These are phyloP conservation scores for Ceyx cyanopectus DNA, from an alignment of 2,113 vertebrate species.

Conservation along the genomic window DNA sequence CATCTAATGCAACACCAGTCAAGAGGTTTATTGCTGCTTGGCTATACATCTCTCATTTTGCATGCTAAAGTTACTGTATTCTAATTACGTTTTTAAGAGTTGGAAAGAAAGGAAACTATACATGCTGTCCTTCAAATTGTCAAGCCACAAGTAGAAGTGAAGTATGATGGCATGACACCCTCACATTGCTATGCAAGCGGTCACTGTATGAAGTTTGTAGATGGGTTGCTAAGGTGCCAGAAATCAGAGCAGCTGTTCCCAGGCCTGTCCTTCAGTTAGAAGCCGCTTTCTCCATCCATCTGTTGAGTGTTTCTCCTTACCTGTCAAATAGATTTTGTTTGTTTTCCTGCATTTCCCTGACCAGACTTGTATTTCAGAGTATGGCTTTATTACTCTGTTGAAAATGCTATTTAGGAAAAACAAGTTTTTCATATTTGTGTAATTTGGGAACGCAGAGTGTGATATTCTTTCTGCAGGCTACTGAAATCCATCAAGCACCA, in stretches of 20 bases:
- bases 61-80: background rate
- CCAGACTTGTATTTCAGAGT: conserved; percentile 27
- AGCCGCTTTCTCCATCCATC: background rate
- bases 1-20: background rate
- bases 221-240: background rate
- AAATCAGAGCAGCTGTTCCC: background rate
- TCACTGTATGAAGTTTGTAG: background rate
- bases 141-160: background rate
- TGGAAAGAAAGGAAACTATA: background rate
- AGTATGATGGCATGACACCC: background rate
- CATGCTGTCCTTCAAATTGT: background rate
- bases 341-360: background rate
- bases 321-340: background rate
- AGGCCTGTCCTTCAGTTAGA: background rate
- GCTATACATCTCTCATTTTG: background rate
- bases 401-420: conserved; percentile 3
- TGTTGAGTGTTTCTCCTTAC: background rate
- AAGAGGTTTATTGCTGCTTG: conserved; percentile 9
- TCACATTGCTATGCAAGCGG: background rate
- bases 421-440: conserved; percentile 12
- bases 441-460: background rate
- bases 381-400: background rate
- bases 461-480: background rate
- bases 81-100: background rate
- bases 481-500: background rate